Conservation (phyloP, 2,888 invertebrate species). For the Caenorhabditis japonica region DNA sequence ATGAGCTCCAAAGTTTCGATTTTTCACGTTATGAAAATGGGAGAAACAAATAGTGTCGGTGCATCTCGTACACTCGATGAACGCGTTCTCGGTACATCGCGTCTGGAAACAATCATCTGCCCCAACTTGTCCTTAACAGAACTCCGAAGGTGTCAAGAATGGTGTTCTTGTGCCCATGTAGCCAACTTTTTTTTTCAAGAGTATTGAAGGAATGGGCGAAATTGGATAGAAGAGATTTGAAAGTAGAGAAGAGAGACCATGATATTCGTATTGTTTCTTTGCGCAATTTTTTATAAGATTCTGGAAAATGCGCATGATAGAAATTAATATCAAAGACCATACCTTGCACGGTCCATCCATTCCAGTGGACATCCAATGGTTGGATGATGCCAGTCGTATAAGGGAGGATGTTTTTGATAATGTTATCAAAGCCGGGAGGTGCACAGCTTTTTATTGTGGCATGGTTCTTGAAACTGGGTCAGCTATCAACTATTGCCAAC, state of each 20-base stretch:
- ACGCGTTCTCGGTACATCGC: no score
- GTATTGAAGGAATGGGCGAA: conserved; percentile 6
- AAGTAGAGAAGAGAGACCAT: background rate
- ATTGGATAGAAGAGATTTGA: no score
- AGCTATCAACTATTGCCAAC: conserved; percentile 30
- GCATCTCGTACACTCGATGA: no score
- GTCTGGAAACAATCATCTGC: no score
- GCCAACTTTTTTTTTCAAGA: conserved; percentile 10
- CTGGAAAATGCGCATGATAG: background rate
- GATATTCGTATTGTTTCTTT: conserved; percentile 7
- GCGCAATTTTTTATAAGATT: background rate
- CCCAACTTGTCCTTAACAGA: no score
- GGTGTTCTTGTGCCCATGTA: no score
- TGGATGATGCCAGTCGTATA: conserved; percentile 10
- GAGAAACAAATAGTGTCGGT: no score
- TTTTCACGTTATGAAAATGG: no score
- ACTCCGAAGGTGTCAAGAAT: no score
- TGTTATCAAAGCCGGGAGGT: conserved; percentile 1
- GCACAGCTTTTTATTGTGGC: background rate
- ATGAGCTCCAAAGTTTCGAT: no score
- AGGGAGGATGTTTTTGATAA: conserved; percentile 7
- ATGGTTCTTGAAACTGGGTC: conserved; percentile 27
- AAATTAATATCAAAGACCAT: background rate
- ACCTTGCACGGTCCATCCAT: conserved; percentile 7
- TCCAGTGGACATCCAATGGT: conserved; percentile 11